phyloP scores from a whole-genome alignment of 2,888 invertebrate genomes.

The Scelioninae gen. 2 region DNA sequence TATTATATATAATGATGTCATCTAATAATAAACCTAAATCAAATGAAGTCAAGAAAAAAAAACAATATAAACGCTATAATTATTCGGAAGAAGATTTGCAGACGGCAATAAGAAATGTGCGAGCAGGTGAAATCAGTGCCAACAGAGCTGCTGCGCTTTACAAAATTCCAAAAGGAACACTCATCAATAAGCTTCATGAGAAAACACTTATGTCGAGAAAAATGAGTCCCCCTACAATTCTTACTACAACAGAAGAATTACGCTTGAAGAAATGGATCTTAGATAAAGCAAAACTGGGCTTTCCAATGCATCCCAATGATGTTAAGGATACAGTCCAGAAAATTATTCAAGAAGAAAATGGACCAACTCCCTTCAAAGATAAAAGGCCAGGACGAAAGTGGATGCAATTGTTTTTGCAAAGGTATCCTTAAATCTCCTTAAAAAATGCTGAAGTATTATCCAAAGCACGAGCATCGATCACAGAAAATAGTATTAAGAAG shows the following conservation, averaged over 20 bases:
- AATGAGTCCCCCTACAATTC: conserved; percentile 47
- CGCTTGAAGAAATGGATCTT: conserved; percentile 48
- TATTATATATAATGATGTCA: too few species aligned
- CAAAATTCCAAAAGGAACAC: neutral
- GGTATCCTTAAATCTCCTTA: too few species aligned
- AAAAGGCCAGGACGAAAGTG: conserved; percentile 63
- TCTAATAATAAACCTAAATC: too few species aligned
- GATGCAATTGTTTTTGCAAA: conserved; percentile 63
- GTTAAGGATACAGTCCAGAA: conserved; percentile 62
- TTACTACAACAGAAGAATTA: conserved; percentile 31
- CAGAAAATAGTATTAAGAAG: too few species aligned
- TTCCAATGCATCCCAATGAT: conserved; percentile 64
- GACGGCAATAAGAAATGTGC: too few species aligned
- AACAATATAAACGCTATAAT: too few species aligned
- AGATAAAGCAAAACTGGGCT: conserved; percentile 61
- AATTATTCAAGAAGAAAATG: conserved; percentile 42
- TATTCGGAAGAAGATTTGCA: too few species aligned
- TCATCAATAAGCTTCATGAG: neutral
- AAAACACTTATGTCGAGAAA: conserved; percentile 4
- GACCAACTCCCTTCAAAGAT: conserved; percentile 61
- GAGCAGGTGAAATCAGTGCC: too few species aligned
- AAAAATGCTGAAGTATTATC: too few species aligned
- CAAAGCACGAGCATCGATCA: too few species aligned
- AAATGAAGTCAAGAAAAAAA: too few species aligned
- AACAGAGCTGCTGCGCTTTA: too few species aligned